Conservation (phyloP, 2,113 vertebrate species). For the Podilymbus podiceps region DNA sequence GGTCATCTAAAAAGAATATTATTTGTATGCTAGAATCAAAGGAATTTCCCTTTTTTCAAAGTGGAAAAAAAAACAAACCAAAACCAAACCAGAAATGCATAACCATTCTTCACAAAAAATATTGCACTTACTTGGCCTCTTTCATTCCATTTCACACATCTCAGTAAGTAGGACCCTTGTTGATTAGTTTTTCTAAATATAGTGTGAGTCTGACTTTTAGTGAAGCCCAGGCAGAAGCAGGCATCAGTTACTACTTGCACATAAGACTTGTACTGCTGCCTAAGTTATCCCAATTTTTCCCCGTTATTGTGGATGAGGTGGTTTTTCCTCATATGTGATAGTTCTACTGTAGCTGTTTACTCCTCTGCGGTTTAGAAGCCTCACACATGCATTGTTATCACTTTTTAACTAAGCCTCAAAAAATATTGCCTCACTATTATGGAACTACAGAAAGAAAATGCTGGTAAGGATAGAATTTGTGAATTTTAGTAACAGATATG, state of each 20-base stretch:
- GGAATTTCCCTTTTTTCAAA: not conserved
- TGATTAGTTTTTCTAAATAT: not conserved
- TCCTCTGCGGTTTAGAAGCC: not conserved
- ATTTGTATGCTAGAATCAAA: not conserved
- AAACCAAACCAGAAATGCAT: not conserved
- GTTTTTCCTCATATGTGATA: not conserved
- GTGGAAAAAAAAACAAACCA: no score
- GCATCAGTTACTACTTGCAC: not conserved
- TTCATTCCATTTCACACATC: not conserved
- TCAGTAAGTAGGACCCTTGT: not conserved
- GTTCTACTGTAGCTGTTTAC: not conserved
- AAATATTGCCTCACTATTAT: not conserved
- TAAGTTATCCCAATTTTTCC: rapidly evolving
- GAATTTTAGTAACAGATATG: not conserved
- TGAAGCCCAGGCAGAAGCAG: not conserved
- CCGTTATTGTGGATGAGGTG: not conserved
- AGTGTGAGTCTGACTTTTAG: not conserved
- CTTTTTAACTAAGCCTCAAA: not conserved
- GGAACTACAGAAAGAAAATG: not conserved
- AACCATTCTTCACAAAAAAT: not conserved
- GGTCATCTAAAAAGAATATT: not conserved
- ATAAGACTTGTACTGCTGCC: not conserved
- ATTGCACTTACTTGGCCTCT: not conserved
- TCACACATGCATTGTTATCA: not conserved
- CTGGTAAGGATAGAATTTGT: not conserved